These are phyloP conservation scores for Triplophysa tibetana DNA, from an alignment of 2,113 vertebrate genomes.

Conservation along the genomic window DNA sequence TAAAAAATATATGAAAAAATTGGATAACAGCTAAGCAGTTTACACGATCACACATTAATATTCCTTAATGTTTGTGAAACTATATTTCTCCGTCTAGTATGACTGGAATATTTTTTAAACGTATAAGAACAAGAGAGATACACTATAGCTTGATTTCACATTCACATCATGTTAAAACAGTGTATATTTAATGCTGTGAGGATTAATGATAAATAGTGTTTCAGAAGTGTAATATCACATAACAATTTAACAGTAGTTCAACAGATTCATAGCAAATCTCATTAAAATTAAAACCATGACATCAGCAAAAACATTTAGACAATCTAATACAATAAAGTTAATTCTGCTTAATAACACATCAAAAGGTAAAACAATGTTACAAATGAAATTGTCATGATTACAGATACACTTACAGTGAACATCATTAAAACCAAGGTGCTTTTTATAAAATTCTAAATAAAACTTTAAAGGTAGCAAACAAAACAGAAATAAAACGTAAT, in stretches of 20 bases:
- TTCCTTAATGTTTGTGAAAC: too few relatives aligned
- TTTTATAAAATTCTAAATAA: too few relatives aligned
- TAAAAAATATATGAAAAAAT: too few relatives aligned
- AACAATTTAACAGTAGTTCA: not conserved
- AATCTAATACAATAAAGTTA: not conserved
- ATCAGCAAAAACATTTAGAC: conserved; percentile 5
- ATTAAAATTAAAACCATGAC: not conserved
- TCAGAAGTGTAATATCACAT: conserved; percentile 1
- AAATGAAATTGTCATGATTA: conserved; percentile 4
- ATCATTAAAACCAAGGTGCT: conserved; percentile 39
- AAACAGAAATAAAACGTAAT: not conserved
- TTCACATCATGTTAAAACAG: not conserved
- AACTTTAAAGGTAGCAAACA: not conserved
- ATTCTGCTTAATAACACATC: conserved; percentile 2
- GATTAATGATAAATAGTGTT: not conserved
- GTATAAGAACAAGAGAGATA: not conserved
- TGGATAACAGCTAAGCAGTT: too few relatives aligned
- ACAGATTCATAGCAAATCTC: conserved; percentile 24
- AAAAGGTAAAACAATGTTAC: conserved; percentile 31
- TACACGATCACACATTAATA: too few relatives aligned
- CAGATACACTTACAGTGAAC: conserved; percentile 26
- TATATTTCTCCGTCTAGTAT: too few relatives aligned
- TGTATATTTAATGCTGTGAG: not conserved
- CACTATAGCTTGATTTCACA: not conserved
- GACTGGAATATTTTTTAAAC: not conserved